Evolutionary conservation across 2,888 invertebrate genomes (phyloP), one percentile per base, ranked within the genome.

Genomic region (Lymantria dispar): DNA sequence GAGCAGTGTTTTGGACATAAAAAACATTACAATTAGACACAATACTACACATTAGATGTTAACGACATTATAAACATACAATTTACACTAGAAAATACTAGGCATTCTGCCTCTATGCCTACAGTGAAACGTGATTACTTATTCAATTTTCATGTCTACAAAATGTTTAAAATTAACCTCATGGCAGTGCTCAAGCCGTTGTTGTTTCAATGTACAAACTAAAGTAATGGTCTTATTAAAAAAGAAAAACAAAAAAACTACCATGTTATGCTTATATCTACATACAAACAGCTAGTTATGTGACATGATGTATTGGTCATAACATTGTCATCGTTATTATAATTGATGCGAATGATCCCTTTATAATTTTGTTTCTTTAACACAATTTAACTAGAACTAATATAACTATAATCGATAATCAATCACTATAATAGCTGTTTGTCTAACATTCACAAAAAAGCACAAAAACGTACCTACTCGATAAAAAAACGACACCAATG

Each of bases 1-100:
- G 84, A 87, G 85, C 83, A 83, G 62, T 61, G 62, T 69, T 64
- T 64, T 64, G 69, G 63, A 73, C 68, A 72, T 54, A 40, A 42
- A 40, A 50, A 55, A 55, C 9, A 12, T 53, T 54, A 43, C 46
- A 54, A 52, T 59, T 40, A 57, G 54, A 37, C 46, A 47, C 50
- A 14, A 40, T 39, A 50, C 43, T 56, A 48, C 42, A 38, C 15
- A 40, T 40, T 40, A 14, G 9, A 7, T 40, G 8, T 14, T 40
- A 42, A 44, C 14, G 15, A 29, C 15, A 49, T 12, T 33, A 48
- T 33, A 9, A 39, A 39, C 38, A 47, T 38, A 43, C 37, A 37
- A 52, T 52, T 44, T 54, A 52, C 48, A 62, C 38, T 62, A 36
- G 43, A 12, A 30, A n/a, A 30, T 36, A 56, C 44, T 55, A 43